These are phyloP conservation scores for Micromys minutus DNA, from an alignment of 2,113 vertebrate genomes.

Conservation along the genomic window DNA sequence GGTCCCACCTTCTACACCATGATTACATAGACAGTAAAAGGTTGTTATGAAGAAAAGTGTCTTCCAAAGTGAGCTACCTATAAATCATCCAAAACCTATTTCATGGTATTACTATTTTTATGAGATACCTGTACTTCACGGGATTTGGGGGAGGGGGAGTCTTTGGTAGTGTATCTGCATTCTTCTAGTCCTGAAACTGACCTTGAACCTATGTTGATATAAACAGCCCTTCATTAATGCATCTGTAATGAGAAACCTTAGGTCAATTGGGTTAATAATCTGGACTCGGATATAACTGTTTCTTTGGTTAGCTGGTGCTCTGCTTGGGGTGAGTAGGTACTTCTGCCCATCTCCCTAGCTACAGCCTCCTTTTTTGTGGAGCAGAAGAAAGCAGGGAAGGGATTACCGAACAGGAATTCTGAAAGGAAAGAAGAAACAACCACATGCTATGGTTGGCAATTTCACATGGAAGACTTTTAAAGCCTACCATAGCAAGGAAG, in stretches of 20 bases:
- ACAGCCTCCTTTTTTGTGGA: not conserved
- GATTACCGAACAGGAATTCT: not conserved
- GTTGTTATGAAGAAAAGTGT: not conserved
- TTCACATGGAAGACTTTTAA: not conserved
- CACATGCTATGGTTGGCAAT: not conserved
- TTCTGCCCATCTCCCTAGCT: not conserved
- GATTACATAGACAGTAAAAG: not conserved
- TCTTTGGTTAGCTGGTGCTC: no score
- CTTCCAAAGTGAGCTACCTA: not conserved
- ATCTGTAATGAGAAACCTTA: not conserved
- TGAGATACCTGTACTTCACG: no score
- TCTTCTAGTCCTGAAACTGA: not conserved
- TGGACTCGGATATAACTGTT: not conserved
- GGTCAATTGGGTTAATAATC: not conserved
- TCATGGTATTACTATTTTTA: not conserved
- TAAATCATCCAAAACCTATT: no score
- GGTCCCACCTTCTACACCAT: no score
- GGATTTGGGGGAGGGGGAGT: rapidly evolving
- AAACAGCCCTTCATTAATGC: not conserved
- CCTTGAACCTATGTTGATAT: no score
- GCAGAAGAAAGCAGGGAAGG: not conserved
- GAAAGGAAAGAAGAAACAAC: not conserved
- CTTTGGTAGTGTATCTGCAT: not conserved
- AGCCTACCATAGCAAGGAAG: not conserved
- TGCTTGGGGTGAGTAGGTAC: not conserved